These are phyloP conservation scores for Delia radicum DNA, from an alignment of 1,140 invertebrate species.

Conservation along the genomic window DNA sequence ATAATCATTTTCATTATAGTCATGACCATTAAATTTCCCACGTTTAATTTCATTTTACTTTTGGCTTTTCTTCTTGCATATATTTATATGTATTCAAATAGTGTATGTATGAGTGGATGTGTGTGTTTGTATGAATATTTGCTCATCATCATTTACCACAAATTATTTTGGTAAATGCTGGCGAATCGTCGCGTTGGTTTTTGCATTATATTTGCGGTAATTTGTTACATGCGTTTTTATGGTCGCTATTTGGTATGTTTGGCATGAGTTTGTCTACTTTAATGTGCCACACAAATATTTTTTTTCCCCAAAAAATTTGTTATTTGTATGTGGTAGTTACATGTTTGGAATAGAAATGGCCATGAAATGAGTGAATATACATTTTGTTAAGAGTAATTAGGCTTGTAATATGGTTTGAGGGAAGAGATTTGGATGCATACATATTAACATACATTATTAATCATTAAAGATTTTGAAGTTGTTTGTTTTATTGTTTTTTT, in stretches of 20 bases:
- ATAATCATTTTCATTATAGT: not conserved
- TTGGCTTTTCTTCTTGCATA: not conserved
- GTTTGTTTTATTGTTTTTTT: too few relatives aligned
- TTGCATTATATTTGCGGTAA: constrained; percentile 11
- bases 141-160: constrained; percentile 15
- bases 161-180: constrained; percentile 3
- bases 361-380: not conserved
- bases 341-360: constrained; percentile 9
- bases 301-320: not conserved
- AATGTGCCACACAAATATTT: not conserved
- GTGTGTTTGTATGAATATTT: not conserved
- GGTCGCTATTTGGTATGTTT: not conserved
- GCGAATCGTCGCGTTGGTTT: constrained; percentile 16
- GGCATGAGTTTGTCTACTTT: not conserved
- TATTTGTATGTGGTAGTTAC: not conserved
- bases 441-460: not conserved
- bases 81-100: not conserved
- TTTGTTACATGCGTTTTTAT: constrained; percentile 3
- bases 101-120: not conserved
- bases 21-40: not conserved
- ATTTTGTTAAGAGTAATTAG: not conserved
- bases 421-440: not conserved
- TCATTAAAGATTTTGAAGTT: not conserved
- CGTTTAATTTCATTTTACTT: not conserved
- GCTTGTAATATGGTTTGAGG: not conserved